phyloP scores from a whole-genome alignment of 2,888 invertebrate genomes.

The Plagodis pulveraria region DNA sequence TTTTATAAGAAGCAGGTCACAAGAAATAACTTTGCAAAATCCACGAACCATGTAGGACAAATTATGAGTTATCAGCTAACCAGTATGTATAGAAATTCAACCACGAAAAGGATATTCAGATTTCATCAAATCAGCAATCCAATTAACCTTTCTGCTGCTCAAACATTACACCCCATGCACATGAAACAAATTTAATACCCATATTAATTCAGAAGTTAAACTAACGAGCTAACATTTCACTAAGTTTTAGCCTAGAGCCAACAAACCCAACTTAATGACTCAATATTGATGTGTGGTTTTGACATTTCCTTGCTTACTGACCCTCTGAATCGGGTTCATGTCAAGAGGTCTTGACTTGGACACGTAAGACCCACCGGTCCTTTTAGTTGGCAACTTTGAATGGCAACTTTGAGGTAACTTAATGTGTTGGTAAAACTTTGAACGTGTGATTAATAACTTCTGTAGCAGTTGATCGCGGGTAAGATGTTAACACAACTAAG shows the following conservation, averaged over 20 bases:
- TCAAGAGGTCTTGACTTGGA: constrained; percentile 46
- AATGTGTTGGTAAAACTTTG: constrained; percentile 41
- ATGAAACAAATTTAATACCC: constrained; percentile 41
- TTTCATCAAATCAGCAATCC: too few relatives aligned
- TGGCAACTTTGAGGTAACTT: constrained; percentile 53
- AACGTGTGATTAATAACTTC: constrained; percentile 54
- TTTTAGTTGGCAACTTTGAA: constrained; percentile 63
- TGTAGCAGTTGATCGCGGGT: constrained; percentile 19
- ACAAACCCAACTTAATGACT: constrained; percentile 67
- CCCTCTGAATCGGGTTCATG: constrained; percentile 55
- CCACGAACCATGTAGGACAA: too few relatives aligned
- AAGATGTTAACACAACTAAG: constrained; percentile 4
- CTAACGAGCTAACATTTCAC: constrained; percentile 57
- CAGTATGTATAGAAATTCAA: too few relatives aligned
- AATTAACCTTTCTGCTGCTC: background rate
- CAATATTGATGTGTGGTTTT: constrained; percentile 78
- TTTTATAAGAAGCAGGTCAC: too few relatives aligned
- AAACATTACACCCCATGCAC: constrained; percentile 7
- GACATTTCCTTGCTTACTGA: constrained; percentile 73
- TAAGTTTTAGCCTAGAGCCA: constrained; percentile 59
- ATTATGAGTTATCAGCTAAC: too few relatives aligned
- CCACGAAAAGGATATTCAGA: too few relatives aligned
- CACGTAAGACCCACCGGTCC: constrained; percentile 43
- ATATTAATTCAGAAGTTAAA: constrained; percentile 60
- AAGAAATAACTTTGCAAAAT: too few relatives aligned